A percentile compares a stretch with the other conserved stretches of the same genome.
Conservation (phyloP, 2,797 vertebrate species). For the Acanthurus leucopareius region DNA sequence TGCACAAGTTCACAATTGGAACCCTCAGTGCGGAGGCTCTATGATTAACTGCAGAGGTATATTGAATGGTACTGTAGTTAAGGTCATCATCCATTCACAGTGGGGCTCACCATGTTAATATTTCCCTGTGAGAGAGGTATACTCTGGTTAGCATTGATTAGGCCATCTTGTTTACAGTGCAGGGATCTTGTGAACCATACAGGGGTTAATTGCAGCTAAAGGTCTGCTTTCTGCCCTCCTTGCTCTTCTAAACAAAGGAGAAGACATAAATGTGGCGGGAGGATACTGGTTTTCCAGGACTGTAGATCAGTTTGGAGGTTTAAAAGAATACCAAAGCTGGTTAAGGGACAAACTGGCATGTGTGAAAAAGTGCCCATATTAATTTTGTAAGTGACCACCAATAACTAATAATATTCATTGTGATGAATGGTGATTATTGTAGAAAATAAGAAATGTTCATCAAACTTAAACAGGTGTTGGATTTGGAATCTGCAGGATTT, state of each 20-base stretch:
- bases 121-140: slow-evolving; percentile 25
- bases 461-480: background rate
- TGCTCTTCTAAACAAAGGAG: slow-evolving; percentile 89
- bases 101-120: background rate
- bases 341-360: background rate
- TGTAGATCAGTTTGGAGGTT: slow-evolving; percentile 14
- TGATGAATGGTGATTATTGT: background rate
- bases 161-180: slow-evolving; percentile 91
- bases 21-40: background rate
- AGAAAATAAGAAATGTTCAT: too few relatives aligned
- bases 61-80: background rate
- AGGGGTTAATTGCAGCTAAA: slow-evolving; percentile 95
- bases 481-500: background rate
- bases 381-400: background rate
- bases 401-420: background rate
- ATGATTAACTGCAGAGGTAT: background rate
- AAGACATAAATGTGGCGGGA: slow-evolving; percentile 91
- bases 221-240: slow-evolving; percentile 89
- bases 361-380: background rate
- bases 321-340: slow-evolving; percentile 6
- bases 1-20: background rate
- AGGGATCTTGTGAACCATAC: slow-evolving; percentile 87
- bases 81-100: slow-evolving; percentile 6
- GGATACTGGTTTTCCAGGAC: slow-evolving; percentile 78
- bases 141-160: slow-evolving; percentile 87